These are phyloP conservation scores for Argyra leucocephala DNA, from an alignment of 2,888 invertebrate species.

Conservation along the genomic window DNA sequence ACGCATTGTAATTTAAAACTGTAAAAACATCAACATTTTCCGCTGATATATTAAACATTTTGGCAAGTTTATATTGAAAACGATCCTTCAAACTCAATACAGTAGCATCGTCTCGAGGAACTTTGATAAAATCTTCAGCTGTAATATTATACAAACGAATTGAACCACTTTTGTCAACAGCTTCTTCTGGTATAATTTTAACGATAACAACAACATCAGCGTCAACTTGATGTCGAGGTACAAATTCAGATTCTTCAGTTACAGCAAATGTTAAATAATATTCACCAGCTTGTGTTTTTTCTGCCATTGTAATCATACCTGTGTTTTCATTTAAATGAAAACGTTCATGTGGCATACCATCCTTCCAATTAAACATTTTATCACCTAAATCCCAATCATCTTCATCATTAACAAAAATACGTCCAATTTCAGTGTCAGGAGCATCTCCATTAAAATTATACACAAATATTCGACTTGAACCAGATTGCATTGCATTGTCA, in stretches of 20 bases:
- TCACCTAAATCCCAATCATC: slow-evolving; percentile 97
- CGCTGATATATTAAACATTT: slow-evolving; percentile 64
- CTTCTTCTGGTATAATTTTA: slow-evolving; percentile 80
- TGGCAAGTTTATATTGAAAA: slow-evolving; percentile 51
- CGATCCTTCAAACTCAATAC: slow-evolving; percentile 39
- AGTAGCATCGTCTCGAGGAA: slow-evolving; percentile 34
- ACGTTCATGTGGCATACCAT: slow-evolving; percentile 46
- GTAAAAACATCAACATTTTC: slow-evolving; percentile 91
- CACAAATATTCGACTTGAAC: slow-evolving; percentile 82
- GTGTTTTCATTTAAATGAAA: slow-evolving; percentile 66
- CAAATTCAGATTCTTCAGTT: slow-evolving; percentile 54
- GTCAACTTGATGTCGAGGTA: slow-evolving; percentile 59
- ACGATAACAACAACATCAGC: slow-evolving; percentile 82
- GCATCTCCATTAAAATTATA: slow-evolving; percentile 86
- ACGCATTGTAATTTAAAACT: slow-evolving; percentile 57
- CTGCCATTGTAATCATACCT: slow-evolving; percentile 81
- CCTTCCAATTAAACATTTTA: slow-evolving; percentile 71
- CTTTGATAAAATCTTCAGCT: slow-evolving; percentile 76
- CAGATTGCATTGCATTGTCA: slow-evolving; percentile 82
- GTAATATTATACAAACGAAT: slow-evolving; percentile 71
- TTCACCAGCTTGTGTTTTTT: slow-evolving; percentile 63
- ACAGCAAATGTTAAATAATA: slow-evolving; percentile 68
- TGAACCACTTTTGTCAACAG: slow-evolving; percentile 86
- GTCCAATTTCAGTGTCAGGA: slow-evolving; percentile 74
- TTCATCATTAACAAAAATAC: slow-evolving; percentile 77